Percentiles rank a stretch among this genome's conserved stretches.
Evolutionary conservation across 92 coral and sea anemone species (phyloP).

Genomic region (Zoanthus gigantus): DNA sequence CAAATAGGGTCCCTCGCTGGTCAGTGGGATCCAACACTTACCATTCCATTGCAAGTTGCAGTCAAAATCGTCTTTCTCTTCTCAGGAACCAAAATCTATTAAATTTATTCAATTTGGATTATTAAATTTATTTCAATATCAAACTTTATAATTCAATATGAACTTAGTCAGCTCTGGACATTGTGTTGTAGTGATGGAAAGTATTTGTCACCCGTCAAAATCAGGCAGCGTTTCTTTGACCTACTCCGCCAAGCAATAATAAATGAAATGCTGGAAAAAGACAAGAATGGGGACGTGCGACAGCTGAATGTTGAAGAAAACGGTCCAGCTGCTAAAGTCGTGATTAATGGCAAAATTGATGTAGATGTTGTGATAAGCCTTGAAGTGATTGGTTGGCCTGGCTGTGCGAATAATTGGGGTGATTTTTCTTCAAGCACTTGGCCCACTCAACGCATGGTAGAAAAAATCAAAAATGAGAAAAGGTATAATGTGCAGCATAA

Average conservation of each 20-base stretch:
- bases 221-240: conserved; percentile 26
- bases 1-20: no score
- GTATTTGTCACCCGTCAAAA: conserved; percentile 61
- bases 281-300: neutral
- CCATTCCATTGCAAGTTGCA: no score
- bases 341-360: conserved; percentile 24
- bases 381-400: conserved; percentile 56
- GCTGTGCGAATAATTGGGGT: conserved; percentile 55
- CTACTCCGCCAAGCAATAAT: conserved; percentile 18
- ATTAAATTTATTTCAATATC: no score
- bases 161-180: no score
- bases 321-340: conserved; percentile 69
- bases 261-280: neutral
- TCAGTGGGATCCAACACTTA: no score
- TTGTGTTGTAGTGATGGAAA: conserved; percentile 45
- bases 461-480: conserved; percentile 28
- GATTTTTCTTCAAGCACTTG: conserved; percentile 34
- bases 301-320: conserved; percentile 22
- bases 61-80: no score
- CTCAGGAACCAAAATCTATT: no score
- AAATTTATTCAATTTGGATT: no score
- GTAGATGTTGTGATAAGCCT: conserved; percentile 61
- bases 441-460: conserved; percentile 41
- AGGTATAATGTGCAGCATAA: neutral
- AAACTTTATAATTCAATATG: no score